Conservation (phyloP, 2,797 vertebrate species). For the Arremon brunneinucha region DNA sequence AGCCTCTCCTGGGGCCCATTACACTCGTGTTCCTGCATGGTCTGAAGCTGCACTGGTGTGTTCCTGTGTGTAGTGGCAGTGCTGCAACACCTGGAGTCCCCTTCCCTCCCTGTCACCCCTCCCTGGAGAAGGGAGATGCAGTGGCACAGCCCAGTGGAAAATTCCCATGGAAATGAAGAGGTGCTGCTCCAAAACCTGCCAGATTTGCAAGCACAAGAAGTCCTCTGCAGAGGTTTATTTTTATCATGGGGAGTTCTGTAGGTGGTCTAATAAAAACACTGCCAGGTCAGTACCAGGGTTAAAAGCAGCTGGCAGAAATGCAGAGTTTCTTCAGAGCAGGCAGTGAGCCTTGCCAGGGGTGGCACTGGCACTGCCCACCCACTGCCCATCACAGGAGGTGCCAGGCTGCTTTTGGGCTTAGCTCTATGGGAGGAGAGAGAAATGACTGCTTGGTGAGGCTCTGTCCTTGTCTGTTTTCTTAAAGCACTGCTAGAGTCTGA, state of each 20-base stretch:
- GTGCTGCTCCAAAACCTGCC: conserved; percentile 1
- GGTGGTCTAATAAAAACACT: conserved; percentile 4
- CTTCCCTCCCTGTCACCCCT: background rate
- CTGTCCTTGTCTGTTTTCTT: background rate
- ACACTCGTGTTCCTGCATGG: accelerated
- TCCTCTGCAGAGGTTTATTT: background rate
- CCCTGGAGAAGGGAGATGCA: background rate
- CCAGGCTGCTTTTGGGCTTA: background rate
- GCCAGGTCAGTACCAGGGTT: background rate
- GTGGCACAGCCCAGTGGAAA: conserved; percentile 4
- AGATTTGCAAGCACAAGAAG: background rate
- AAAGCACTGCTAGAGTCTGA: background rate
- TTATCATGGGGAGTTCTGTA: background rate
- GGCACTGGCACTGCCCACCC: accelerated
- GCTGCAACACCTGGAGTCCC: background rate
- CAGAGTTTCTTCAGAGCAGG: background rate
- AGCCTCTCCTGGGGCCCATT: background rate
- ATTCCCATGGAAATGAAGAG: conserved; percentile 9
- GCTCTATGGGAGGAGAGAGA: background rate
- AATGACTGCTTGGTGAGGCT: background rate
- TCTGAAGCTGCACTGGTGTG: background rate
- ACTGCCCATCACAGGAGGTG: accelerated
- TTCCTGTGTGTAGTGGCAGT: background rate
- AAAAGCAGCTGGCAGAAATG: background rate
- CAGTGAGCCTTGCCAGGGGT: background rate